Evolutionary conservation across 2,888 invertebrate genomes (phyloP).

Genomic region (Lithophane leautieri): DNA sequence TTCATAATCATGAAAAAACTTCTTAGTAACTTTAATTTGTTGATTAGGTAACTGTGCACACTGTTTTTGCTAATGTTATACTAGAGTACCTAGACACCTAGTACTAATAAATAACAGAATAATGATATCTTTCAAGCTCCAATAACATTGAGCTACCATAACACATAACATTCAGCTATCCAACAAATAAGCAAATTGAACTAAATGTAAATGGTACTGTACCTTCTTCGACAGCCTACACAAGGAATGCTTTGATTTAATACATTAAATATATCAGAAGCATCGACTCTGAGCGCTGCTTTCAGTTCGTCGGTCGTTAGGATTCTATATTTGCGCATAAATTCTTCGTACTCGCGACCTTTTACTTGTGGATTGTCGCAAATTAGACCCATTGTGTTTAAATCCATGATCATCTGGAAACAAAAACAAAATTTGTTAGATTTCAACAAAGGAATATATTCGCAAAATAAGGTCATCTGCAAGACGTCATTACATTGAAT

Average conservation of each 20-base stretch:
- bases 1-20: not conserved
- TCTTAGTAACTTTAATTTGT: not conserved
- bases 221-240: constrained; percentile 98
- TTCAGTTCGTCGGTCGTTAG: constrained; percentile 94
- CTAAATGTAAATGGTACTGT: constrained; percentile 58
- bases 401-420: constrained; percentile 97
- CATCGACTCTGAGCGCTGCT: constrained; percentile 95
- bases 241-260: constrained; percentile 98
- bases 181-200: not conserved
- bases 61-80: not conserved
- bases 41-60: not conserved
- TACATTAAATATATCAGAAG: constrained; percentile 95
- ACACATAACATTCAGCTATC: not conserved
- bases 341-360: constrained; percentile 96
- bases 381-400: constrained; percentile 95
- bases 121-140: not conserved
- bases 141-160: not conserved
- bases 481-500: constrained; percentile 81
- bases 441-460: constrained; percentile 82
- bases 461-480: constrained; percentile 86
- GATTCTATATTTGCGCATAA: constrained; percentile 95
- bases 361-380: constrained; percentile 95
- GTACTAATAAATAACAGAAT: not conserved
- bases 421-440: constrained; percentile 71
- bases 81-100: not conserved